Evolutionary conservation across 2,113 vertebrate species (phyloP).

Genomic region (Brachyistius frenatus): DNA sequence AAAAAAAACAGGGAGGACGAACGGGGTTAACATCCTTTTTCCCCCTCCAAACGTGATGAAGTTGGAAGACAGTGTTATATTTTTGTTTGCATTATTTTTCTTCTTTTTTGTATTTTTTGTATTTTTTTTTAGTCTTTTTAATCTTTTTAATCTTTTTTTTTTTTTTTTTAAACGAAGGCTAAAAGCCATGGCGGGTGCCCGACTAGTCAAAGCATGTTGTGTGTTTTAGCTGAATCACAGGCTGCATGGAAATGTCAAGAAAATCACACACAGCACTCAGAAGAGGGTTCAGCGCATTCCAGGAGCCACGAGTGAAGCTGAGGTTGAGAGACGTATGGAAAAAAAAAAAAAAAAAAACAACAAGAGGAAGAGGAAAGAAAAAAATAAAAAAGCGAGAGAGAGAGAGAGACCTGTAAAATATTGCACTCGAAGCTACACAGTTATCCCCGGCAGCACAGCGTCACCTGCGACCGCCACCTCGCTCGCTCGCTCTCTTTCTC

Average conservation of each 20-base stretch:
- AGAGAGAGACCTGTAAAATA: constrained; percentile 77
- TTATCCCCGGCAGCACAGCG: constrained; percentile 72
- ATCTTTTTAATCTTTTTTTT: constrained; percentile 30
- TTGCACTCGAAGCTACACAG: constrained; percentile 86
- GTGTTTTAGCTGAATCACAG: constrained; percentile 77
- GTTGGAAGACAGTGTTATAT: constrained; percentile 64
- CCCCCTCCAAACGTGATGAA: constrained; percentile 33
- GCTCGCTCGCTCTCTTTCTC: constrained; percentile 14
- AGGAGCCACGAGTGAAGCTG: constrained; percentile 53
- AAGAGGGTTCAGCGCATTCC: constrained; percentile 67
- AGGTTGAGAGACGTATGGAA: constrained; percentile 63
- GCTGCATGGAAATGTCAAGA: constrained; percentile 71
- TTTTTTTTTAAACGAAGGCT: constrained; percentile 68
- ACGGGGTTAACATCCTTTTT: constrained; percentile 50
- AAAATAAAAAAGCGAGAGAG: neutral
- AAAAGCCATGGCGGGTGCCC: constrained; percentile 62
- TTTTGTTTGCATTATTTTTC: constrained; percentile 57
- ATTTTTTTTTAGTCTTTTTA: constrained; percentile 5
- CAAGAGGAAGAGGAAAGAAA: constrained; percentile 18
- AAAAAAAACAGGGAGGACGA: neutral
- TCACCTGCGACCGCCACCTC: constrained; percentile 77
- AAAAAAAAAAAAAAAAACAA: constrained; percentile 8
- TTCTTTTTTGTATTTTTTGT: constrained; percentile 41
- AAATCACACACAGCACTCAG: constrained; percentile 63
- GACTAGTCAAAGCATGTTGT: constrained; percentile 81